A percentile compares a stretch with the other conserved stretches of the same genome.
These are phyloP conservation scores for Illadopsis cleaveri DNA, from an alignment of 2,113 vertebrate species.

Conservation along the genomic window DNA sequence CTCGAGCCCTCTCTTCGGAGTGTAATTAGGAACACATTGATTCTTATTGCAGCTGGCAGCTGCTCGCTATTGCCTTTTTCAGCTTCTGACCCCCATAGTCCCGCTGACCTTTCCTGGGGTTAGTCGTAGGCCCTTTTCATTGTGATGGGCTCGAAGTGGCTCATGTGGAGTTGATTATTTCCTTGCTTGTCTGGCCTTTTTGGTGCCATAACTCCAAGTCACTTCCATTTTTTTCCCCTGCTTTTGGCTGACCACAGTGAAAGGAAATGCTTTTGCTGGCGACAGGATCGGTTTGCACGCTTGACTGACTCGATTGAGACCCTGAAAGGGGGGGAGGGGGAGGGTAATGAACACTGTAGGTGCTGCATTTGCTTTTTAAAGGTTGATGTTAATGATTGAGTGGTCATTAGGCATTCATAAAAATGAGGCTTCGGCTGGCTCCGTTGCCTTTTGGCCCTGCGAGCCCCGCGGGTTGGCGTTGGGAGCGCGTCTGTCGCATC, in stretches of 20 bases:
- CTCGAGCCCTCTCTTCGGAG: slow-evolving; percentile 3
- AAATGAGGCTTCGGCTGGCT: background rate
- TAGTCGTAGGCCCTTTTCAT: slow-evolving; percentile 77
- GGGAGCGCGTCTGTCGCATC: accelerated
- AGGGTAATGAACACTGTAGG: slow-evolving; percentile 42
- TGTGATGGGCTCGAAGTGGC: slow-evolving; percentile 81
- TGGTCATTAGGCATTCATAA: slow-evolving; percentile 19
- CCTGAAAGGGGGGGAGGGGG: slow-evolving; percentile 40
- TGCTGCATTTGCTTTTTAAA: slow-evolving; percentile 48
- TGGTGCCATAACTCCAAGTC: slow-evolving; percentile 76
- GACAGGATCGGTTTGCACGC: slow-evolving; percentile 65
- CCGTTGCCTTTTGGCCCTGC: background rate
- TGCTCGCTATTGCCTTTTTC: slow-evolving; percentile 73
- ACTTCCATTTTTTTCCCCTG: slow-evolving; percentile 76
- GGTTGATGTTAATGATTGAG: slow-evolving; percentile 21
- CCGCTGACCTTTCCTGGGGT: slow-evolving; percentile 82
- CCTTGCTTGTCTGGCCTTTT: slow-evolving; percentile 84
- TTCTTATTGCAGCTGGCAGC: slow-evolving; percentile 72
- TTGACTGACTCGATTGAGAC: slow-evolving; percentile 60
- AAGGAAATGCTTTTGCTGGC: slow-evolving; percentile 75
- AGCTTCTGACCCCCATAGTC: slow-evolving; percentile 74
- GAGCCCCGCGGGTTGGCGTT: accelerated
- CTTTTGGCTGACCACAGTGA: slow-evolving; percentile 69
- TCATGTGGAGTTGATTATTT: slow-evolving; percentile 96
- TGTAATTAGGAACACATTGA: slow-evolving; percentile 77